phyloP scores from a whole-genome alignment of 1,140 invertebrate species.

The Asobara japonica region DNA sequence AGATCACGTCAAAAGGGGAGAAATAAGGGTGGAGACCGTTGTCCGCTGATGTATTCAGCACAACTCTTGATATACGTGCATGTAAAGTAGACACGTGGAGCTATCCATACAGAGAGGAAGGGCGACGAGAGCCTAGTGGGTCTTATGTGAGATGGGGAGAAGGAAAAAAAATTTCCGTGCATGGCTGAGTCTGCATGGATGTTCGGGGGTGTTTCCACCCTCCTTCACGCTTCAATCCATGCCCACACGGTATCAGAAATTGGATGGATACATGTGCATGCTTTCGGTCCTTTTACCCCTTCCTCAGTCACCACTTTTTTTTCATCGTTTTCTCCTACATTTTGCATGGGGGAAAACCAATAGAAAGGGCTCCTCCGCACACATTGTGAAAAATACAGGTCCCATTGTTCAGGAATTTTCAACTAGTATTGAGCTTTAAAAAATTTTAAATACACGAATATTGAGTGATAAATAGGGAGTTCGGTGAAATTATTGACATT shows the following conservation, averaged over 20 bases:
- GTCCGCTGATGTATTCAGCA: background rate
- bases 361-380: background rate
- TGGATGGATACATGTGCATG: constrained; percentile 14
- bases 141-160: constrained; percentile 15
- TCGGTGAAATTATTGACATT: too few species aligned
- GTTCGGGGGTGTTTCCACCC: background rate
- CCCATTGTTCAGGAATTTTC: too few species aligned
- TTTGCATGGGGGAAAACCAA: background rate
- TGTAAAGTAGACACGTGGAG: constrained; percentile 1
- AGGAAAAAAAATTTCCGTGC: constrained; percentile 31
- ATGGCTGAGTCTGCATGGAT: constrained; percentile 27
- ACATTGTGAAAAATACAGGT: too few species aligned
- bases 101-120: background rate
- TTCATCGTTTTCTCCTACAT: background rate
- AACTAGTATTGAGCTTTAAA: too few species aligned
- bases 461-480: too few species aligned
- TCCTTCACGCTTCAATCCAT: background rate
- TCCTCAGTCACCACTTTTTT: background rate
- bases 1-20: constrained; percentile 1
- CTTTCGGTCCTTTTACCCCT: constrained; percentile 13
- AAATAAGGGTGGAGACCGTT: constrained; percentile 7
- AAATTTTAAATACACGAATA: too few species aligned
- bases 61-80: background rate
- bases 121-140: background rate
- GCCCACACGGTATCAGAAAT: constrained; percentile 10